A percentile compares a stretch with the other conserved stretches of the same genome.
Conservation (phyloP, 2,113 vertebrate species). For the Xyliphius kryptos region DNA sequence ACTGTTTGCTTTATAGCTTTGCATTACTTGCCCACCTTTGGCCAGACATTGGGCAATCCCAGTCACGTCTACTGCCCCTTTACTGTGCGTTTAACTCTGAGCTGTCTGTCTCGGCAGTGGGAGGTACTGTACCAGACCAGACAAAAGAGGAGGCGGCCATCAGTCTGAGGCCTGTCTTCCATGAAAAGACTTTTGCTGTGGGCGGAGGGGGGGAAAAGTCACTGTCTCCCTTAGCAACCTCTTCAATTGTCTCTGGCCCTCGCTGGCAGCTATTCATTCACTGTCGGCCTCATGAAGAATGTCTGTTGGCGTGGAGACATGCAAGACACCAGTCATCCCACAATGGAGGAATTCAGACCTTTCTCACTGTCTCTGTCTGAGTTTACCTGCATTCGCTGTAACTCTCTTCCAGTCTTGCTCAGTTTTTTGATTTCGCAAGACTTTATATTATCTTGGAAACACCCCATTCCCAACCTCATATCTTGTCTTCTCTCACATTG, state of each 20-base stretch:
- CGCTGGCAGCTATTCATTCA: constrained; percentile 56
- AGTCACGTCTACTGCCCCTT: constrained; percentile 38
- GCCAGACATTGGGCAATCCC: constrained; percentile 42
- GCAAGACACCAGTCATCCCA: constrained; percentile 35
- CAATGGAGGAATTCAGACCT: constrained; percentile 42
- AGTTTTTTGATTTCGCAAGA: constrained; percentile 5
- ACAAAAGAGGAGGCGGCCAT: constrained; percentile 72
- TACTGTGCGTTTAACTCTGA: constrained; percentile 52
- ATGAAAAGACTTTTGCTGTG: constrained; percentile 62
- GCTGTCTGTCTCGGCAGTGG: constrained; percentile 59
- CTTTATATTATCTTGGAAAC: too few species aligned
- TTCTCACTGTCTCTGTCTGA: constrained; percentile 15
- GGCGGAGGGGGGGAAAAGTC: constrained; percentile 58
- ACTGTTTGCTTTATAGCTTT: constrained; percentile 24
- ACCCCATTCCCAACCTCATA: too few species aligned
- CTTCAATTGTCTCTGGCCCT: constrained; percentile 65
- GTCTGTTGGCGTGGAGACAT: constrained; percentile 42
- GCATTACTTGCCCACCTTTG: constrained; percentile 10
- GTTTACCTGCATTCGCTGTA: constrained; percentile 17
- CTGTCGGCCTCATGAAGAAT: constrained; percentile 53
- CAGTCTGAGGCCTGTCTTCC: constrained; percentile 66
- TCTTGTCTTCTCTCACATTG: too few species aligned
- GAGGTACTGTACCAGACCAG: constrained; percentile 59
- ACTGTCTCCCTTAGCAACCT: constrained; percentile 71
- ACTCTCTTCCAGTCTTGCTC: constrained; percentile 13